Percentiles rank a stretch among this genome's conserved stretches.
Conservation (phyloP, 2,888 invertebrate species). For the Nipponacmea schrenckii region DNA sequence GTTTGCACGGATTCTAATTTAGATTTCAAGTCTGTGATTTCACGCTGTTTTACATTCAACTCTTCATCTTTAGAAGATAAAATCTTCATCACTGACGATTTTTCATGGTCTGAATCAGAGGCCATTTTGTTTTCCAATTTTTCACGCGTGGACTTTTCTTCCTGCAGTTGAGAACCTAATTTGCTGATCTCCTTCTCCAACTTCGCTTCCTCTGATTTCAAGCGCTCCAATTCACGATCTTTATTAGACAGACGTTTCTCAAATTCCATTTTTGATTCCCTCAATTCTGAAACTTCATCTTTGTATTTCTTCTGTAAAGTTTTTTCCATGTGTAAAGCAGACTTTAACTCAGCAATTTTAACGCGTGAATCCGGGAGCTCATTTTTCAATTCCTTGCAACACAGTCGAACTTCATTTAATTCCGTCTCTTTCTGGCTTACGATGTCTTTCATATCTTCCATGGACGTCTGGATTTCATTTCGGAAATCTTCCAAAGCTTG, state of each 20-base stretch:
- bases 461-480: not conserved
- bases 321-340: constrained; percentile 39
- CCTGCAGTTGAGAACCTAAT: constrained; percentile 21
- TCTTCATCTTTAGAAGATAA: constrained; percentile 1
- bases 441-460: not conserved
- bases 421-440: not conserved
- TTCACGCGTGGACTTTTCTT: constrained; percentile 18
- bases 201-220: constrained; percentile 24
- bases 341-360: constrained; percentile 43
- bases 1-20: not conserved
- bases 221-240: constrained; percentile 20
- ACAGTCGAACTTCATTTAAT: constrained; percentile 16
- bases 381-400: constrained; percentile 21
- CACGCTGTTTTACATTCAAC: constrained; percentile 19
- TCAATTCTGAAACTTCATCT: constrained; percentile 17
- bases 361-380: constrained; percentile 34
- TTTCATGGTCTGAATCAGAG: not conserved
- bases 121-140: not conserved
- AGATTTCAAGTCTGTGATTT: not conserved
- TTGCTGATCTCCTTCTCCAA: constrained; percentile 20
- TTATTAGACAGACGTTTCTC: constrained; percentile 11
- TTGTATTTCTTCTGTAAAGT: constrained; percentile 41
- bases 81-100: not conserved
- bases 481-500: not conserved
- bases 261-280: constrained; percentile 24